Evolutionary conservation across 2,888 invertebrate species (phyloP), one percentile per base, ranked within the genome.

Genomic region (Orchestes rusci): DNA sequence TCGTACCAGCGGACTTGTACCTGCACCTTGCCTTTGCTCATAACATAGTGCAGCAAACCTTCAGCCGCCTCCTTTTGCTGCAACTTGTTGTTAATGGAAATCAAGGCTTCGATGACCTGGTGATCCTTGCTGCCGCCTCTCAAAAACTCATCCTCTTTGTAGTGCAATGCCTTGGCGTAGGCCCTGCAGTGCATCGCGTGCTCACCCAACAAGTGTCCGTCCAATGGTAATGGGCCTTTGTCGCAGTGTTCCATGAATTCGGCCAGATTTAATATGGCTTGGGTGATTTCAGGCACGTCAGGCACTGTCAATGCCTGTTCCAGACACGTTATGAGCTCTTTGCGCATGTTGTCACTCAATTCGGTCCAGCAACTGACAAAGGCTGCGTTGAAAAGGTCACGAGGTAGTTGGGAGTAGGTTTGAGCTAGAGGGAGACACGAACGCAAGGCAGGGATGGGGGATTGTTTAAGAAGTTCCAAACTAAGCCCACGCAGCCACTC

Each of bases 211-310:
- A 94, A 70, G 46, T 86, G 83, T 0, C 88, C 81, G 47, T 92
- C 84, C 47, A 99, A 76, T 0, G 96, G 95, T 50, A 99, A 70
- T 0, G 95, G 87, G 16, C 95, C 95, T 62, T 91, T 86, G 61
- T 99, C 97, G 61, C 96, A 97, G 64, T 99, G 99, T 60, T 99
- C 99, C 94, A 99, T 96, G 61, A 99, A 99, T 68, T 99, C 99
- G 0, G 96, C 96, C 50, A 99, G 72, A 71, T 99, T 99, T 10
- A 99, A 74, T 49, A 97, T 87, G 0, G 94, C 93, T 61, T 96
- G 96, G 0, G 94, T 95, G 32, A 96, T 84, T 66, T 97, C 96
- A 0, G 95, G 93, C 41, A 95, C 81, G 62, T 95, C 95, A 3
- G 92, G 91, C 0, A 94, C 91, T 46, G 83, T 82, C 4, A 99